Base-by-base conservation (phyloP, 1,140 invertebrate genomes). In the Tribolium castaneum region DNA sequence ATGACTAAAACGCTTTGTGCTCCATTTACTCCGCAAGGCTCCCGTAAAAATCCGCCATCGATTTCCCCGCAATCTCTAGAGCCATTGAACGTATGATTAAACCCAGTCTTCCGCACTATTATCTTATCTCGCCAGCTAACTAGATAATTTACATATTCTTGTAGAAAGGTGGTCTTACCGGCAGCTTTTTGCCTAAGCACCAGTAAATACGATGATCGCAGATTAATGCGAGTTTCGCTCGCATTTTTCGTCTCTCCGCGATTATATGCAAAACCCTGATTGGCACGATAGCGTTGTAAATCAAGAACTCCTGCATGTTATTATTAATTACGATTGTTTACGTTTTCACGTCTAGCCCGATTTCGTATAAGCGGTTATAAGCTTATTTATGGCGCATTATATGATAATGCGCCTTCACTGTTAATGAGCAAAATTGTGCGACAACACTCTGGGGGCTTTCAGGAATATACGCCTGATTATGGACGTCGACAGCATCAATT, bases 91-190 rank as follows among this genome's bases (percentile, higher is more conserved):
- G 59, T 66, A 66, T 66, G 59, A 66, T 66, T 66, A 66, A 66
- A 66, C 30, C 59, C 59, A 66, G 59, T 66, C 59, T 66, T 66
- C 59, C 59, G 59, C 59, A 14, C 59, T 66, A 66, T 66, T 66
- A 66, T 66, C 59, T 66, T 66, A 66, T 66, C 59, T 66, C 59
- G 59, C 25, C 25, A 66, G 14, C 59, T 66, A 66, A 66, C 59
- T 66, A 66, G 59, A 66, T 66, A 66, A 66, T 66, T 66, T 66
- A 66, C 59, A 66, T 66, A 66, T 66, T 66, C 59, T 66, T 35
- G 59, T 66, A 66, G 59, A 66, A 66, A 66, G 59, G 59, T 66
- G 59, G 59, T 66, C 30, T 25, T 35, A 66, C 59, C 59, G 14
- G 59, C 59, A 66, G 59, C 59, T 66, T 66, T 66, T 66, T 66